phyloP scores from a whole-genome alignment of 2,797 vertebrate species.

The Scarus forsteni region DNA sequence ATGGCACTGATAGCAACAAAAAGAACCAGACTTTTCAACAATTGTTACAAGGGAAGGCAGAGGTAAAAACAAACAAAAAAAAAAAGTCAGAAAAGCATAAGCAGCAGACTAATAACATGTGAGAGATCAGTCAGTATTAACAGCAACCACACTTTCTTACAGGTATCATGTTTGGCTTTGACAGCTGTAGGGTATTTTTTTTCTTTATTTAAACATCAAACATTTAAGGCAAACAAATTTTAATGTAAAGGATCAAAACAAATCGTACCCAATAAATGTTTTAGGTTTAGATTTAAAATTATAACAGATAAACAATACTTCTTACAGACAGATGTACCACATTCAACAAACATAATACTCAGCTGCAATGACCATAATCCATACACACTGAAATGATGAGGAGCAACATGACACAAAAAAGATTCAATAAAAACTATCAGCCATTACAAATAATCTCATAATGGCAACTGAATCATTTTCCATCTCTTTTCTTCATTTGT shows the following conservation, averaged over 20 bases:
- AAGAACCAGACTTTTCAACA: conserved; percentile 9
- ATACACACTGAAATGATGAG: conserved; percentile 11
- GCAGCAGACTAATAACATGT: conserved; percentile 27
- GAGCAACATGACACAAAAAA: background rate
- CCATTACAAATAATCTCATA: conserved; percentile 56
- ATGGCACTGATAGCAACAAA: background rate
- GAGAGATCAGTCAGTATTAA: conserved; percentile 10
- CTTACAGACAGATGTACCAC: background rate
- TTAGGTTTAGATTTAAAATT: conserved; percentile 18
- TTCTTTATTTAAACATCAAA: conserved; percentile 21
- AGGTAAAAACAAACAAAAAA: conserved; percentile 30
- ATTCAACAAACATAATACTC: conserved; percentile 22
- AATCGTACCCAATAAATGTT: background rate
- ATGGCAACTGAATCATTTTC: conserved; percentile 31
- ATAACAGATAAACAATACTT: background rate
- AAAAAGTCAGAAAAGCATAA: background rate
- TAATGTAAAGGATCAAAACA: rapidly evolving
- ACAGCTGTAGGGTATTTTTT: background rate
- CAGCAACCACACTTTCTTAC: background rate
- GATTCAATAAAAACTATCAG: conserved; percentile 11
- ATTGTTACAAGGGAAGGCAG: conserved; percentile 24
- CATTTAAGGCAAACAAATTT: background rate
- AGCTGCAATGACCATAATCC: conserved; percentile 4
- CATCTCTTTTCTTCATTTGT: background rate
- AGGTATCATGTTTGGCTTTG: conserved; percentile 1